Evolutionary conservation across 2,797 vertebrate species (phyloP), one percentile per base, ranked within the genome.

Genomic region (Alcedo atthis): DNA sequence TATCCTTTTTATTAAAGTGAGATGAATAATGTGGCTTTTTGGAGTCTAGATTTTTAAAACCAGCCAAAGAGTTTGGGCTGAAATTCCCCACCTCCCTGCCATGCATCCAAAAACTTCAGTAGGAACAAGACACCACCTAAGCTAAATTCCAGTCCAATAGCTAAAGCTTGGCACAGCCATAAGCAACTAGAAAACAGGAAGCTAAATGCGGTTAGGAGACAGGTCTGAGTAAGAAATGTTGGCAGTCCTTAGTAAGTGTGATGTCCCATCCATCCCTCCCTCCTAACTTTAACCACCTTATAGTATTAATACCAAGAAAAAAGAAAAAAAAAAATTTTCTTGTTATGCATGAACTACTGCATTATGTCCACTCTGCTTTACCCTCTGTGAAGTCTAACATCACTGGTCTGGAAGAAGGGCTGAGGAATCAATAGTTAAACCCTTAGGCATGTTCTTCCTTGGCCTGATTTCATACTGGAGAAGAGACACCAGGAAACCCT

Each of bases 171-270:
- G 75, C 70, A 88, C 40, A 90, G 71, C 69, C 49, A 51, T 10
- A 61, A 26, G 42, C 49, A 87, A 70, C 46, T 37, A 84, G 76
- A 89, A 93, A 89, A 85, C 67, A 91, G 83, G 81, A 95, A 94
- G 40, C 32, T 70, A 45, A 81, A 63, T 80, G 71, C 0, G 16
- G 57, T 85, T 70, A 70, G 53, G 53, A 91, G 67, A 75, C 5
- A 1, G 37, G 63, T 26, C 63, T 63, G 62, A 83, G 49, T 71
- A 55, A 79, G 51, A 84, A 84, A 88, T 28, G 25, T 15, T 90
- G 92, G 71, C 67, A 88, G 70, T 69, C 18, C 5, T 67, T 10
- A 48, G 15, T 19, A 53, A 81, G 4, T 16, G 25, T 33, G 43
- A 21, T 49, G 48, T 59, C 43, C 74, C 51, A 59, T 69, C 28